Evolutionary conservation across 1,140 invertebrate genomes (phyloP), one percentile per base, ranked within the genome.

Genomic region (honey bee (Apis mellifera)): DNA sequence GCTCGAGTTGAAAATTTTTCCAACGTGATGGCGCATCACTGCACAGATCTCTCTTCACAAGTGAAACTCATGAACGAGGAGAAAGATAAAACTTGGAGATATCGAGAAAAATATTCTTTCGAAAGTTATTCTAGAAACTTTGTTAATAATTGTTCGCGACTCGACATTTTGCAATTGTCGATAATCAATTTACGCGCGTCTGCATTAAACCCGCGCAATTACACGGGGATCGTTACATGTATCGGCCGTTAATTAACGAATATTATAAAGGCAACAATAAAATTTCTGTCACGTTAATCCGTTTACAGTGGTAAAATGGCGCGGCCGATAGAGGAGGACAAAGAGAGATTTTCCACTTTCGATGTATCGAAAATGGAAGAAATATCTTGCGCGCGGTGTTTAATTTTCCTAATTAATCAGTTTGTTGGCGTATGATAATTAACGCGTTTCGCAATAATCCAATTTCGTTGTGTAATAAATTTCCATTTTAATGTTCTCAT

Each of bases 181-280:
- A 78, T 70, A 78, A 78, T 78, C 32, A 50, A 48, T 57, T 78
- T 59, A 78, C 42, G 65, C 65, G 64, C 42, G n/a, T 60, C 42
- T 52, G 76, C 65, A 70, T 78, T 59, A 78, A 78, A 70, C 60
- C n/a, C 65, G 19, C 54, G n/a, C 65, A 78, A 78, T 78, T 78
- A 59, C 11, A 42, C 54, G 8, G 21, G 48, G 70, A 70, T 59
- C 54, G 65, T n/a, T 59, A 57, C 65, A 42, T 42, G 57, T 57
- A 70, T 70, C 21, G 42, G 11, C 17, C 48, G 65, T 50, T 70
- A 78, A 78, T 78, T 78, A 60, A 78, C 54, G 76, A 70, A 78
- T 78, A 59, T 78, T 78, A 78, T 70, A 78, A 78, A 70, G 54
- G 54, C 54, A 50, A 50, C 54, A 54, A 26, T 54, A 66, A 78